These are phyloP conservation scores for Rhodophaea formosa DNA, from an alignment of 2,888 invertebrate species.

Conservation along the genomic window DNA sequence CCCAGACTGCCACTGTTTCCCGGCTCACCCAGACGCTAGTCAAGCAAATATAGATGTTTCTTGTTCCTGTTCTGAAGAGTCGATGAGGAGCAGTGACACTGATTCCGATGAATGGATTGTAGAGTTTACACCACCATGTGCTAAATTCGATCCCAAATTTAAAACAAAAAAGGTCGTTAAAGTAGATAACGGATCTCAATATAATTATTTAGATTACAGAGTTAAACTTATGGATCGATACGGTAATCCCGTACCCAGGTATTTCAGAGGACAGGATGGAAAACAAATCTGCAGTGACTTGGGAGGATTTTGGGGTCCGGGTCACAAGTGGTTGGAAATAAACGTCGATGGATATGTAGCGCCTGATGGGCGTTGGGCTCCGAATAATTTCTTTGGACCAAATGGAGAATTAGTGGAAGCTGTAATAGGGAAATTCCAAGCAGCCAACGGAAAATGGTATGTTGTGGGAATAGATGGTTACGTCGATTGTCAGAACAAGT, in stretches of 20 bases:
- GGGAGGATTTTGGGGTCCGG: conserved; percentile 69
- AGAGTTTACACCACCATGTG: conserved; percentile 73
- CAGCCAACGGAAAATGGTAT: conserved; percentile 52
- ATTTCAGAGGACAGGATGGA: conserved; percentile 69
- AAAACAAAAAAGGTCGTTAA: conserved; percentile 52
- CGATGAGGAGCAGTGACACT: conserved; percentile 55
- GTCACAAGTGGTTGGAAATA: conserved; percentile 66
- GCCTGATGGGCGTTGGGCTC: conserved; percentile 68
- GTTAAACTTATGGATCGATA: conserved; percentile 61
- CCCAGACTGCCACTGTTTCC: conserved; percentile 62
- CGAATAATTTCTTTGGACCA: conserved; percentile 59
- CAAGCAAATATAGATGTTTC: conserved; percentile 52
- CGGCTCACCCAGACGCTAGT: conserved; percentile 49
- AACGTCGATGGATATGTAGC: conserved; percentile 65
- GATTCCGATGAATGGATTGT: conserved; percentile 73
- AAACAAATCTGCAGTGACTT: conserved; percentile 69
- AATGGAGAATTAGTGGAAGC: conserved; percentile 59
- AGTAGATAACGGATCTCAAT: conserved; percentile 54
- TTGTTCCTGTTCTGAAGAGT: conserved; percentile 66
- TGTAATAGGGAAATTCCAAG: conserved; percentile 62
- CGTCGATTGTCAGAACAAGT: conserved; percentile 54
- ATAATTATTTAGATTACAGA: conserved; percentile 64
- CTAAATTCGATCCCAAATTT: conserved; percentile 54
- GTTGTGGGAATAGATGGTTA: conserved; percentile 68
- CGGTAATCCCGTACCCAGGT: conserved; percentile 67